phyloP scores from a whole-genome alignment of 2,113 vertebrate species.

The Pelecanus crispus region DNA sequence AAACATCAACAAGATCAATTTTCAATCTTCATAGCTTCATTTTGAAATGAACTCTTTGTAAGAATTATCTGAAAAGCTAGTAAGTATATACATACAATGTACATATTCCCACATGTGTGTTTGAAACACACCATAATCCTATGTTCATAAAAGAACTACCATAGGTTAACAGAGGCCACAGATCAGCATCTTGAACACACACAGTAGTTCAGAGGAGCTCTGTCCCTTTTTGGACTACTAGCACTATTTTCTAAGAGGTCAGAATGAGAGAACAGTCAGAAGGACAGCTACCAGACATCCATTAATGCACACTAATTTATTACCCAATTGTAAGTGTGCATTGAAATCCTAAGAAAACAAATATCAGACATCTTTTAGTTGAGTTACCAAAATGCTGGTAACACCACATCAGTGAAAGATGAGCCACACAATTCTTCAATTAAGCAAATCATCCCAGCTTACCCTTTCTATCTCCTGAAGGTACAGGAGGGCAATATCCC shows the following conservation, averaged over 20 bases:
- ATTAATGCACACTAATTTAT: not conserved
- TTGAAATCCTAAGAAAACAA: not conserved
- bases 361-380: not conserved
- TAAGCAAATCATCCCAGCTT: not conserved
- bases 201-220: not conserved
- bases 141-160: not conserved
- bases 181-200: not conserved
- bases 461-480: conserved; percentile 98
- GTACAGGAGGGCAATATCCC: conserved; percentile 95
- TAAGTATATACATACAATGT: not conserved
- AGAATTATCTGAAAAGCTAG: not conserved
- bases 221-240: not conserved
- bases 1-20: not conserved
- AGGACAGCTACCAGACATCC: not conserved
- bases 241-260: not conserved
- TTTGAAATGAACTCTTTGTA: not conserved
- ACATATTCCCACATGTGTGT: not conserved
- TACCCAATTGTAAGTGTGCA: not conserved
- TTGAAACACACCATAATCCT: not conserved
- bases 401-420: not conserved
- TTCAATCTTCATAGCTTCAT: not conserved
- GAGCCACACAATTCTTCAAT: not conserved
- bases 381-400: not conserved
- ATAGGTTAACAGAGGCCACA: not conserved
- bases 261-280: not conserved